Percentiles rank a stretch among this genome's conserved stretches.
phyloP scores from a whole-genome alignment of 2,797 vertebrate genomes.

The Spinus olivaceus region DNA sequence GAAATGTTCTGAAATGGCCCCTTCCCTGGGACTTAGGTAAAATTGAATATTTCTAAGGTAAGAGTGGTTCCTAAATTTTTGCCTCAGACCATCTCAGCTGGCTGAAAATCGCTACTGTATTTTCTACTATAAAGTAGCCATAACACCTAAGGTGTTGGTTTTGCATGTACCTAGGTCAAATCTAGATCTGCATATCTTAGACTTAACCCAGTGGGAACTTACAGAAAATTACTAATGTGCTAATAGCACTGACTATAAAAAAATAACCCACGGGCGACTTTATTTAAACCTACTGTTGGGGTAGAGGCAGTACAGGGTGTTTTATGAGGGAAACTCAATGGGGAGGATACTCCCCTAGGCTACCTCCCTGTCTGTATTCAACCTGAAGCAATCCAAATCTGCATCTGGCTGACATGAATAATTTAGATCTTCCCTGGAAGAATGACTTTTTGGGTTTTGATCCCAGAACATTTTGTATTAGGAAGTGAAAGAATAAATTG shows the following conservation, averaged over 20 bases:
- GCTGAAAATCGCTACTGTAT: background rate
- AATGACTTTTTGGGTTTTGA: background rate
- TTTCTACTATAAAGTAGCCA: background rate
- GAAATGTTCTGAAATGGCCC: background rate
- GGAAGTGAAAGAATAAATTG: background rate
- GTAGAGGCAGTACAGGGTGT: background rate
- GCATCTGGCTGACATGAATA: background rate
- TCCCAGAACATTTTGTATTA: background rate
- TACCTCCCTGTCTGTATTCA: background rate
- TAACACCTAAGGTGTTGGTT: background rate
- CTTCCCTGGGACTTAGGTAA: background rate
- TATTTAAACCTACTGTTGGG: background rate
- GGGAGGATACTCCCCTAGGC: background rate
- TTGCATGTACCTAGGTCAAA: background rate
- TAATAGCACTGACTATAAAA: background rate
- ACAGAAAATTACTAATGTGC: background rate
- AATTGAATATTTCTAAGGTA: background rate
- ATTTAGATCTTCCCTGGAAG: background rate
- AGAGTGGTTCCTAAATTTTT: background rate
- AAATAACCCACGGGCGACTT: fast-evolving
- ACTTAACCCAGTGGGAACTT: background rate
- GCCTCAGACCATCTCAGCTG: background rate
- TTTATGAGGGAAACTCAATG: background rate
- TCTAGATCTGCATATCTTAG: background rate
- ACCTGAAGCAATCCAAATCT: background rate